These are phyloP conservation scores for Albula goreensis DNA, from an alignment of 2,113 vertebrate species.

Conservation along the genomic window DNA sequence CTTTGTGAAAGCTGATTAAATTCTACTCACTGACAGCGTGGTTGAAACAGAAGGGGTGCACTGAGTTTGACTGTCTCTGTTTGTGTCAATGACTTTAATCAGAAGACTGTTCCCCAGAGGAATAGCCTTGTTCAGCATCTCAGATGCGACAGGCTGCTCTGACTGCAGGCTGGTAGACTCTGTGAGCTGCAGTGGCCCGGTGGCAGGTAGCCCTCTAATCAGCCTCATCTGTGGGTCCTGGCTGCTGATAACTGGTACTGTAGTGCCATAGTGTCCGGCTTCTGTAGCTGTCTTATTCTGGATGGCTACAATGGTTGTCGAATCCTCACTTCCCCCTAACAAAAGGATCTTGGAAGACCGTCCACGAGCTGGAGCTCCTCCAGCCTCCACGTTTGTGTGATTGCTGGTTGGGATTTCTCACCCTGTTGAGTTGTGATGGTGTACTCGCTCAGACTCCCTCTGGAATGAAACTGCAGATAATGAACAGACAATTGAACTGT, in stretches of 20 bases:
- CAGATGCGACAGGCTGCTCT: neutral
- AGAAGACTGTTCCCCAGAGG: conserved; percentile 34
- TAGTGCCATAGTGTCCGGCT: neutral
- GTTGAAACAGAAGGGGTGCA: conserved; percentile 45
- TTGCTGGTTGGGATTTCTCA: neutral
- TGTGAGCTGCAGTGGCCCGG: neutral
- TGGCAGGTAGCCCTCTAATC: neutral
- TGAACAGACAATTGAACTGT: neutral
- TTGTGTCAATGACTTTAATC: conserved; percentile 55
- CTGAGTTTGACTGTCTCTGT: conserved; percentile 48
- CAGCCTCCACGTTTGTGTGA: neutral
- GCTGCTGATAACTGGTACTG: neutral
- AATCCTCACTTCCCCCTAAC: neutral
- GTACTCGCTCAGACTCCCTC: neutral
- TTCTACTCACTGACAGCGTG: conserved; percentile 57
- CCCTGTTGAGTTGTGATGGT: neutral
- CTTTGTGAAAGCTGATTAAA: conserved; percentile 64
- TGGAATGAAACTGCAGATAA: neutral
- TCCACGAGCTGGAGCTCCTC: neutral
- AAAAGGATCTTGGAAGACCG: neutral
- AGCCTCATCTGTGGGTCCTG: neutral
- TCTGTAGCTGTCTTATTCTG: neutral
- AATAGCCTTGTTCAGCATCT: neutral
- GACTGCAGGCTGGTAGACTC: neutral
- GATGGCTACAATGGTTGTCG: neutral